Evolutionary conservation across 2,113 vertebrate species (phyloP).

Genomic region (Catagonus wagneri): DNA sequence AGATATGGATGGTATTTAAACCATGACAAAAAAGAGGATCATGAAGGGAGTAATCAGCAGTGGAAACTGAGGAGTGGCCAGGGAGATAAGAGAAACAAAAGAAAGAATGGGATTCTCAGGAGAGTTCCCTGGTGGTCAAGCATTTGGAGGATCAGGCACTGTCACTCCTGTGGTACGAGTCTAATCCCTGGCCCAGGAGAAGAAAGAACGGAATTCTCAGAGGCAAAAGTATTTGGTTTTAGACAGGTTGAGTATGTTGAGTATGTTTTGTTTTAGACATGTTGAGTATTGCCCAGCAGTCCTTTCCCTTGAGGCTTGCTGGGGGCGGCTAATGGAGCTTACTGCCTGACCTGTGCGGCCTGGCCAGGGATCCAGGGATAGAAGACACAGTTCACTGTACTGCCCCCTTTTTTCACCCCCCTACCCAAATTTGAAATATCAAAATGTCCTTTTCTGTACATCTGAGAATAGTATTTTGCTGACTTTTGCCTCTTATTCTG

Average conservation of each 20-base stretch:
- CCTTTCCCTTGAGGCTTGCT: neutral
- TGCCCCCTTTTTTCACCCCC: too few relatives aligned
- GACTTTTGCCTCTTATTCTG: neutral
- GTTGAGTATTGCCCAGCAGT: neutral
- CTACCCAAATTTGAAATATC: neutral
- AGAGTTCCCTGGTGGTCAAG: too few relatives aligned
- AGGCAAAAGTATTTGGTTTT: neutral
- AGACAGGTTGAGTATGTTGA: neutral
- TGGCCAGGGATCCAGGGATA: neutral
- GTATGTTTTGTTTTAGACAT: constrained; percentile 5
- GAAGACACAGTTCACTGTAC: neutral
- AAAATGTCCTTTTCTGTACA: neutral
- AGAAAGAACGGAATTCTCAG: neutral
- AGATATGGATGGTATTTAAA: neutral
- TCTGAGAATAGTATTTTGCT: neutral
- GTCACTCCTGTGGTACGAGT: too few relatives aligned
- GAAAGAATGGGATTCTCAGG: neutral
- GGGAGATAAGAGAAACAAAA: neutral
- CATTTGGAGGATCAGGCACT: too few relatives aligned
- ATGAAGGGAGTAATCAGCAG: neutral
- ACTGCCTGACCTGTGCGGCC: neutral
- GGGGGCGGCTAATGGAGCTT: neutral
- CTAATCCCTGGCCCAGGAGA: too few relatives aligned
- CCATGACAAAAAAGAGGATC: neutral
- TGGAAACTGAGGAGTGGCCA: neutral